Percentiles rank a stretch among this genome's conserved stretches.
Evolutionary conservation across 2,113 vertebrate genomes (phyloP).

Genomic region (Sorex araneus): DNA sequence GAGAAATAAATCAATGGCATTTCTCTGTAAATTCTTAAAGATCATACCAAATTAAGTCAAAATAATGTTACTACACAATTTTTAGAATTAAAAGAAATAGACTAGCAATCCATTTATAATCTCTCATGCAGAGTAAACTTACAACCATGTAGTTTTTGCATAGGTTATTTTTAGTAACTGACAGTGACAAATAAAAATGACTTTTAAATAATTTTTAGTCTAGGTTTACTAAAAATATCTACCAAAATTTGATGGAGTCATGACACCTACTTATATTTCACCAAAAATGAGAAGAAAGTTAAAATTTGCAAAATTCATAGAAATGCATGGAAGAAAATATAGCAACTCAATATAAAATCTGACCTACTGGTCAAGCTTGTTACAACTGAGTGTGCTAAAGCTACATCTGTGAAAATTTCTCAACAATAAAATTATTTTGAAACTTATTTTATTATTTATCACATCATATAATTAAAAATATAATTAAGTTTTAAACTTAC

Average conservation of each 20-base stretch:
- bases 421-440: neutral
- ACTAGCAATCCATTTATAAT: constrained; percentile 59
- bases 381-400: neutral
- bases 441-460: neutral
- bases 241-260: constrained; percentile 57
- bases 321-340: constrained; percentile 47
- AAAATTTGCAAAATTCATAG: neutral
- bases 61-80: constrained; percentile 37
- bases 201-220: constrained; percentile 8
- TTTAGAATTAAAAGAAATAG: constrained; percentile 47
- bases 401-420: neutral
- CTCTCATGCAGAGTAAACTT: constrained; percentile 46
- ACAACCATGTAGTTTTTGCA: constrained; percentile 45
- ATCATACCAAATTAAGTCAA: neutral
- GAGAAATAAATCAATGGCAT: constrained; percentile 45
- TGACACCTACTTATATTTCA: constrained; percentile 51
- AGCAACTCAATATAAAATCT: neutral
- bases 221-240: constrained; percentile 35
- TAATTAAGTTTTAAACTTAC: neutral
- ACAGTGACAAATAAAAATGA: constrained; percentile 40
- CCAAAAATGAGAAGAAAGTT: neutral
- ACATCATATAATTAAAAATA: neutral
- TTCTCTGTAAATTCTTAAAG: constrained; percentile 17
- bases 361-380: neutral
- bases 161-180: constrained; percentile 23